Conservation (phyloP, 1,140 invertebrate species). For the Aphaenogaster rudis region DNA sequence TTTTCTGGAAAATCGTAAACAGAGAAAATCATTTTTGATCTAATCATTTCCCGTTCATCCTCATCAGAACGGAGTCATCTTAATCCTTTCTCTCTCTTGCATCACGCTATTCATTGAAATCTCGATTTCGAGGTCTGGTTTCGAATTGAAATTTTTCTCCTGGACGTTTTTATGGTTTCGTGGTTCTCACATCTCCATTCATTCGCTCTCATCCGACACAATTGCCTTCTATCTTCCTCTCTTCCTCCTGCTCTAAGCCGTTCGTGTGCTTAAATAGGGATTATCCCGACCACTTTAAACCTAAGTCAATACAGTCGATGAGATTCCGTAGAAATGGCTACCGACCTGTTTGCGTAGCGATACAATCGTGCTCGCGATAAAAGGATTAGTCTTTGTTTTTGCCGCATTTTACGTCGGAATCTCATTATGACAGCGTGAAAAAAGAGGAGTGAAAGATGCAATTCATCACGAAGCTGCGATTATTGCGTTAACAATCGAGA, state of each 20-base stretch:
- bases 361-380: slow-evolving; percentile 32
- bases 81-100: neutral
- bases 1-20: neutral
- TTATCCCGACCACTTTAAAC: slow-evolving; percentile 43
- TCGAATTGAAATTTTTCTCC: slow-evolving; percentile 49
- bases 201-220: slow-evolving; percentile 34
- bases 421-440: slow-evolving; percentile 7
- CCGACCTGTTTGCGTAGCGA: slow-evolving; percentile 14
- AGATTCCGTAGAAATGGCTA: slow-evolving; percentile 39
- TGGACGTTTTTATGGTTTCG: slow-evolving; percentile 42
- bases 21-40: slow-evolving; percentile 22
- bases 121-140: neutral
- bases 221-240: neutral
- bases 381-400: neutral
- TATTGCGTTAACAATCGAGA: neutral
- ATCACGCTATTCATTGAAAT: slow-evolving; percentile 25
- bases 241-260: neutral
- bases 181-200: slow-evolving; percentile 4
- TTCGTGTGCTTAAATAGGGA: slow-evolving; percentile 17
- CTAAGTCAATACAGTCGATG: slow-evolving; percentile 43
- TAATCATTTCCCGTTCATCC: slow-evolving; percentile 32
- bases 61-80: neutral
- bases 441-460: neutral
- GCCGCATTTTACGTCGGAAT: neutral
- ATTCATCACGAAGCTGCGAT: neutral